These are phyloP conservation scores for Drosophila macrothrix DNA, from an alignment of 2,888 invertebrate species.

Conservation along the genomic window DNA sequence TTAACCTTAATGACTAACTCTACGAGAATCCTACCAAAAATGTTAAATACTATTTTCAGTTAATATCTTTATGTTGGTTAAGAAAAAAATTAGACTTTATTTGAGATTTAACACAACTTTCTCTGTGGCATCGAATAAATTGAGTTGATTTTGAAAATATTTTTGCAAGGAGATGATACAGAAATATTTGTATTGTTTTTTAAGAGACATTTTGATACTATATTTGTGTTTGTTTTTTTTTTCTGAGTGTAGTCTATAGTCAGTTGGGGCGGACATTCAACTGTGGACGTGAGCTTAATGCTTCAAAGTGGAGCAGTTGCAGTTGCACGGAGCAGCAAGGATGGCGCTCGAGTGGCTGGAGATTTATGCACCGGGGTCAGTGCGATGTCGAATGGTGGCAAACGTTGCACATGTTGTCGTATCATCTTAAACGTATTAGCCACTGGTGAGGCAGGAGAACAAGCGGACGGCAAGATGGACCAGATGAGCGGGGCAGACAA, in stretches of 20 bases:
- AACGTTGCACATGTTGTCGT: conserved; percentile 80
- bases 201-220: background rate
- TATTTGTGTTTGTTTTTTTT: background rate
- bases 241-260: conserved; percentile 19
- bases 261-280: conserved; percentile 44
- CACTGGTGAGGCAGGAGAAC: conserved; percentile 40
- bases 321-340: conserved; percentile 18
- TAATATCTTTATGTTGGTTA: background rate
- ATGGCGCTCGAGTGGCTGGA: conserved; percentile 53
- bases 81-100: background rate
- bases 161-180: background rate
- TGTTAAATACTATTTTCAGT: background rate
- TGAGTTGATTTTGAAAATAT: background rate
- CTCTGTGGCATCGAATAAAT: background rate
- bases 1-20: background rate
- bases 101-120: no score
- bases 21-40: background rate
- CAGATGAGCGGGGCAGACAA: conserved; percentile 25
- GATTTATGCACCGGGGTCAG: conserved; percentile 61
- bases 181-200: background rate
- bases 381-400: conserved; percentile 57
- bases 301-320: conserved; percentile 45
- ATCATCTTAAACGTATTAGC: conserved; percentile 82
- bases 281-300: conserved; percentile 74
- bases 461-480: background rate